These are phyloP conservation scores for Micromesistius poutassou DNA, from an alignment of 2,797 vertebrate species.

Conservation along the genomic window DNA sequence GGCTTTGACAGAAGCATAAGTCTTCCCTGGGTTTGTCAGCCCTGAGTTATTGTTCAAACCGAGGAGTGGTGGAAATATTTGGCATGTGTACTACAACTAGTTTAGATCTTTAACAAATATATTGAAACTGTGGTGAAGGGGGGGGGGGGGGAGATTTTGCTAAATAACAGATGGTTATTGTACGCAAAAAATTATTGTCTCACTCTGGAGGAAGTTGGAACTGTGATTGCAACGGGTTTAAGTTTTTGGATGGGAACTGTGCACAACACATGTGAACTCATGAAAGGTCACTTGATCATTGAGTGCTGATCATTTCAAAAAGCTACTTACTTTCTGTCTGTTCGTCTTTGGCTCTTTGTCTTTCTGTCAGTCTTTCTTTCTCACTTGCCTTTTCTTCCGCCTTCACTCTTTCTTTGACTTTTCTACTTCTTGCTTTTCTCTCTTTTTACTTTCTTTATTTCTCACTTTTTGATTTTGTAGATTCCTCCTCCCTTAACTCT, in stretches of 20 bases:
- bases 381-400: neutral
- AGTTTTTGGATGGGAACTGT: neutral
- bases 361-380: neutral
- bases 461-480: neutral
- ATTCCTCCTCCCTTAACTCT: too few species aligned
- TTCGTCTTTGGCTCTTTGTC: neutral
- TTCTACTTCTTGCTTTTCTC: neutral
- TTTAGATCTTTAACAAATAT: neutral
- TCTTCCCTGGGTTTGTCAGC: slow-evolving; percentile 74
- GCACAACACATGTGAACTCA: neutral
- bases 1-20: slow-evolving; percentile 75
- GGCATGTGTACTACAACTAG: neutral
- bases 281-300: neutral
- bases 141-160: neutral
- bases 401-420: neutral
- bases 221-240: neutral
- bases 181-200: neutral
- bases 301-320: neutral
- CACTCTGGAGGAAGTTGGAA: neutral
- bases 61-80: slow-evolving; percentile 39
- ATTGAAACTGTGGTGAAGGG: neutral
- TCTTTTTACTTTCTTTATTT: neutral
- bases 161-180: neutral
- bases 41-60: slow-evolving; percentile 76
- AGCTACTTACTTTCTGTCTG: neutral